Evolutionary conservation across 2,113 vertebrate genomes (phyloP).

Genomic region (Sinocyclocheilus grahami): DNA sequence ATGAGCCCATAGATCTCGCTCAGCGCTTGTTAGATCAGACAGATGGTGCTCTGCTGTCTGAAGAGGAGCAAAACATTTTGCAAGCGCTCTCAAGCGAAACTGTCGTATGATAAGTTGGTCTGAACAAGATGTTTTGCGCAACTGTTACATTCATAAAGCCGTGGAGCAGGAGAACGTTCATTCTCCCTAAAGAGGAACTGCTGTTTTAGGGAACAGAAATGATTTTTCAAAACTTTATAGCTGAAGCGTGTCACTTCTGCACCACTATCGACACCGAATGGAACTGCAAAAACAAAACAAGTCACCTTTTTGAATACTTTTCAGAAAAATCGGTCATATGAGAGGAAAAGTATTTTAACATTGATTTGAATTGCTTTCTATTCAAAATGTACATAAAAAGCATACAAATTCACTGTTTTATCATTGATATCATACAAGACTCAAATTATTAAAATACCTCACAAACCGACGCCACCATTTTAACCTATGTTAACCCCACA

Average conservation of each 20-base stretch:
- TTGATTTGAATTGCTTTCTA: neutral
- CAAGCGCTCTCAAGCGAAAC: constrained; percentile 28
- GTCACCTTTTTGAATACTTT: neutral
- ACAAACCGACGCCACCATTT: neutral
- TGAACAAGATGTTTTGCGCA: constrained; percentile 40
- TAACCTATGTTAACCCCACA: constrained; percentile 1
- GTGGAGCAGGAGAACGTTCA: neutral
- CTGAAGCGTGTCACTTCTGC: neutral
- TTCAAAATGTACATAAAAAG: neutral
- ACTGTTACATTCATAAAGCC: constrained; percentile 29
- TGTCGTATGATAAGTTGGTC: constrained; percentile 34
- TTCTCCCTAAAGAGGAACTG: constrained; percentile 1
- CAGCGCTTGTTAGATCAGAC: constrained; percentile 43
- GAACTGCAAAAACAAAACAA: neutral
- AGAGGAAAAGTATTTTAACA: neutral
- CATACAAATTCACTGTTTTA: neutral
- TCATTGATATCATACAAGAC: neutral
- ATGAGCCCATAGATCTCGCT: constrained; percentile 31
- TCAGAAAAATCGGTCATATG: too few relatives aligned
- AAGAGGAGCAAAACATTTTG: constrained; percentile 40
- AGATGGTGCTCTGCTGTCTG: constrained; percentile 52
- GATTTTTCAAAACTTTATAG: neutral
- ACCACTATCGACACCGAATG: neutral
- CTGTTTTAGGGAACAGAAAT: neutral
- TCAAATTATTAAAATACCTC: neutral